Conservation (phyloP, 2,888 invertebrate genomes). For the Lepidocyrtoides sp. region DNA sequence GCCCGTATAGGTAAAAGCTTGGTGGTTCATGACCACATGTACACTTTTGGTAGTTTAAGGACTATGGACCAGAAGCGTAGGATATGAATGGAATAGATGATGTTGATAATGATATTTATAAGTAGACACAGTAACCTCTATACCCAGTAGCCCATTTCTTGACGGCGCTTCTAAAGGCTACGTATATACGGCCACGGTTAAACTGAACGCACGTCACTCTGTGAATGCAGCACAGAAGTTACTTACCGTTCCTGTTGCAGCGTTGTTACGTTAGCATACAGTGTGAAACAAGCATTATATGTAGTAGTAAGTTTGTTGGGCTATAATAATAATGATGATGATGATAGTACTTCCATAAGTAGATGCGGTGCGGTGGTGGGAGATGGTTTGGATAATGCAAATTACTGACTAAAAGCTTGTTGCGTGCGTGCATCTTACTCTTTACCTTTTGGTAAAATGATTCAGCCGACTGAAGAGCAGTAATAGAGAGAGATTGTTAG, state of each 20-base stretch:
- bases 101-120: slow-evolving; percentile 52
- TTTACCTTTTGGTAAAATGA: not conserved
- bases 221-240: not conserved
- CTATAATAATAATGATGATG: not conserved
- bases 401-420: not conserved
- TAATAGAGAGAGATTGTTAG: too few relatives aligned
- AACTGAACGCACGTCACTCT: not conserved
- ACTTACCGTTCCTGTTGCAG: not conserved
- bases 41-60: not conserved
- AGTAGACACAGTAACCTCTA: slow-evolving; percentile 75
- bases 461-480: too few relatives aligned
- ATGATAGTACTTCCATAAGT: not conserved
- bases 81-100: not conserved
- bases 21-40: not conserved
- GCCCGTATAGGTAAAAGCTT: not conserved
- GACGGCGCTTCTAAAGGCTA: slow-evolving; percentile 61
- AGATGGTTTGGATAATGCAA: not conserved
- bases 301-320: not conserved
- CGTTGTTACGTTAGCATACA: not conserved
- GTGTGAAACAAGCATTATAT: not conserved
- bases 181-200: slow-evolving; percentile 46
- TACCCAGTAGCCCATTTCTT: slow-evolving; percentile 78
- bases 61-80: not conserved
- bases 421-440: not conserved
- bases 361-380: not conserved